Evolutionary conservation across 2,888 invertebrate species (phyloP).

Genomic region (Drosophila mulleri): DNA sequence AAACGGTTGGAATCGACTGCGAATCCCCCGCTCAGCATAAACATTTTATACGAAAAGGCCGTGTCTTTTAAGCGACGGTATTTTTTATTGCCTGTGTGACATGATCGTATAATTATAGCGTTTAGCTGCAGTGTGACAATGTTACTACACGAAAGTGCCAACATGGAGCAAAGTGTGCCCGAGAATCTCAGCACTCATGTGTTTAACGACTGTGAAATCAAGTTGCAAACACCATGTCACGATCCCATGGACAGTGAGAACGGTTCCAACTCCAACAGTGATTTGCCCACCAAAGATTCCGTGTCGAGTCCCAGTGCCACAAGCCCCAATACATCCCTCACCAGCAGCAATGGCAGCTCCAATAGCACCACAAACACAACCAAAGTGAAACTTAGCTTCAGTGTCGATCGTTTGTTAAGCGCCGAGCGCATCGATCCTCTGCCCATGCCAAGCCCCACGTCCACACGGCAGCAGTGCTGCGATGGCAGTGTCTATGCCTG

Average conservation of each 20-base stretch:
- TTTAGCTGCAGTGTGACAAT: constrained; percentile 37
- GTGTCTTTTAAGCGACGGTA: constrained; percentile 57
- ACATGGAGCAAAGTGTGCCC: constrained; percentile 71
- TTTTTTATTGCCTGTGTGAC: constrained; percentile 24
- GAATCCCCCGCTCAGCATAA: constrained; percentile 14
- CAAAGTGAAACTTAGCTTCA: constrained; percentile 84
- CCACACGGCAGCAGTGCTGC: constrained; percentile 62
- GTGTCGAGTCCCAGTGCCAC: constrained; percentile 12
- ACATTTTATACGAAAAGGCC: constrained; percentile 5
- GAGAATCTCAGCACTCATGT: constrained; percentile 73
- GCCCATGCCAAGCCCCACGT: constrained; percentile 5
- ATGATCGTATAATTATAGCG: constrained; percentile 26
- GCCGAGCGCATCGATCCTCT: constrained; percentile 52
- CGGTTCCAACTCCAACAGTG: constrained; percentile 39
- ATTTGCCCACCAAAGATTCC: constrained; percentile 54
- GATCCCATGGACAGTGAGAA: constrained; percentile 39
- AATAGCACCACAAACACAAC: constrained; percentile 53
- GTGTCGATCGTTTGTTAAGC: constrained; percentile 83
- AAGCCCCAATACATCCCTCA: constrained; percentile 16
- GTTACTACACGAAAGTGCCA: constrained; percentile 65
- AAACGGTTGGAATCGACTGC: constrained; percentile 67
- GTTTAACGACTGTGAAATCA: constrained; percentile 59
- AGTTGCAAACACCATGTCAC: constrained; percentile 20
- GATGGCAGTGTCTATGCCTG: constrained; percentile 70
- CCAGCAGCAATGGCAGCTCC: constrained; percentile 10